Evolutionary conservation across 2,888 invertebrate species (phyloP).

Genomic region (Andrena fulva): DNA sequence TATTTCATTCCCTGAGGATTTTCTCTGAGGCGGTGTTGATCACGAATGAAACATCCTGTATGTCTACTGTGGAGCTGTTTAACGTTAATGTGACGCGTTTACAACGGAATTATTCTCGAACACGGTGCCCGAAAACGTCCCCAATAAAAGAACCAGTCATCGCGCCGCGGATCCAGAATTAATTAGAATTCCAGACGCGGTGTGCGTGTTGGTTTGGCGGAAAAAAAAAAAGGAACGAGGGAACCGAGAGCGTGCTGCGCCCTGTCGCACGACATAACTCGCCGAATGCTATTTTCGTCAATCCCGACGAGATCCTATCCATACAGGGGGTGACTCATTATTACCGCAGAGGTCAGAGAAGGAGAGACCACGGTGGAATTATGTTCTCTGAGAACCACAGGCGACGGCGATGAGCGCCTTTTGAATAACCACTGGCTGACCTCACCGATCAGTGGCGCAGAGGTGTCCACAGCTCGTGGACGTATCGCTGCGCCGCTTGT

Average conservation of each 20-base stretch:
- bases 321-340: slow-evolving; percentile 65
- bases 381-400: slow-evolving; percentile 51
- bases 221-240: slow-evolving; percentile 8
- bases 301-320: slow-evolving; percentile 58
- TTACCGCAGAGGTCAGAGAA: slow-evolving; percentile 60
- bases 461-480: slow-evolving; percentile 4
- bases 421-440: slow-evolving; percentile 56
- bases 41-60: slow-evolving; percentile 1
- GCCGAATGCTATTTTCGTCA: slow-evolving; percentile 65
- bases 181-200: slow-evolving; percentile 58
- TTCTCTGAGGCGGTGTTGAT: too few species aligned
- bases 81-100: slow-evolving; percentile 15
- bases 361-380: slow-evolving; percentile 49
- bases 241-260: slow-evolving; percentile 7
- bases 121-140: slow-evolving; percentile 17
- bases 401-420: slow-evolving; percentile 40
- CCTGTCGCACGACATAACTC: slow-evolving; percentile 44
- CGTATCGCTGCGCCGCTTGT: slow-evolving; percentile 11
- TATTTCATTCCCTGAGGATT: too few species aligned
- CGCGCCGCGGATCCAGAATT: slow-evolving; percentile 53
- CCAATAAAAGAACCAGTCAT: slow-evolving; percentile 42
- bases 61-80: background rate
- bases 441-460: slow-evolving; percentile 29
- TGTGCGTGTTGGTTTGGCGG: slow-evolving; percentile 39
- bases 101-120: slow-evolving; percentile 33